Evolutionary conservation across 2,113 vertebrate species (phyloP), one percentile per base, ranked within the genome.

Genomic region (Papio anubis): DNA sequence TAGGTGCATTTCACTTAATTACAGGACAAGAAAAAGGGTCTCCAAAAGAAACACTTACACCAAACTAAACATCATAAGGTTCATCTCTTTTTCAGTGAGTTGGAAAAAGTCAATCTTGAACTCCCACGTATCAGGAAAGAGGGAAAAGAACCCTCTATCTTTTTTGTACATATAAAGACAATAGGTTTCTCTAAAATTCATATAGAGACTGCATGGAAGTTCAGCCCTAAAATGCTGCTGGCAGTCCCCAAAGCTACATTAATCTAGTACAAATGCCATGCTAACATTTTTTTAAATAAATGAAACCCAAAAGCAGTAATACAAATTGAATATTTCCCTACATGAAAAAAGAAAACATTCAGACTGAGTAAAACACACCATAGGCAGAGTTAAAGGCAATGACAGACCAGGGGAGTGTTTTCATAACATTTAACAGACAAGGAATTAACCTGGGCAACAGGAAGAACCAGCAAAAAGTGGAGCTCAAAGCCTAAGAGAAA

Each of bases 201-300:
- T 64, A 76, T 16, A 59, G 64, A 66, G 25, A 80, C 32, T 80
- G 43, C n/a, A 86, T 20, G 43, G 45, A 83, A 84, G 11, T 66
- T 45, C 27, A 61, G 16, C 30, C 50, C 78, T 96, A 61, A 80
- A 72, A 40, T 20, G 18, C 70, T 92, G 35, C 50, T 32, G 87
- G 50, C 61, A 20, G 20, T 87, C 18, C 27, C 72, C 66, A 73
- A 81, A 73, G 52, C 25, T 68, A 18, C 9, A 66, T 48, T 38
- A 94, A 81, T 80, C 18, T 20, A 88, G 76, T 30, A 86, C 48
- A 96, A 94, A 94, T 43, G 50, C 68, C 68, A 78, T 50, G 70
- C 73, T 83, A 75, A 92, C 8, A 43, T 61, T 75, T 68, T 68
- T 38, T 72, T 38, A 7, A 94, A 75, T 50, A 88, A 84, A 82